Conservation (phyloP, 1,140 invertebrate species). For the Cyphomyrmex costatus region DNA sequence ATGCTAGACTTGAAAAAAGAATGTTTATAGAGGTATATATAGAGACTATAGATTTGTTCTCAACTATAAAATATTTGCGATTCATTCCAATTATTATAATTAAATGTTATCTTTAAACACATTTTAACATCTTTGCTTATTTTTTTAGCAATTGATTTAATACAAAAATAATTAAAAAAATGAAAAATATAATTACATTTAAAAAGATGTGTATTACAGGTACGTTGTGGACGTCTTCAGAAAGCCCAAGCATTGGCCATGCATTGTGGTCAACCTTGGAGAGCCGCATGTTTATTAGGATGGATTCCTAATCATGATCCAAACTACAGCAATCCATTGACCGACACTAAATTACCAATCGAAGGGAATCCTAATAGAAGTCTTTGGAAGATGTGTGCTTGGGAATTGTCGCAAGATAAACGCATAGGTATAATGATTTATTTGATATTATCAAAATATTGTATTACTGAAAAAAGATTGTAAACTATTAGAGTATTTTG, state of each 20-base stretch:
- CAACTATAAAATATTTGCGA: conserved; percentile 9
- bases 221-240: conserved; percentile 94
- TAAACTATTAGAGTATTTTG: neutral
- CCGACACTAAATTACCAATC: conserved; percentile 88
- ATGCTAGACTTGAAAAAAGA: conserved; percentile 90
- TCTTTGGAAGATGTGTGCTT: conserved; percentile 96
- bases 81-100: neutral
- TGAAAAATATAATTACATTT: neutral
- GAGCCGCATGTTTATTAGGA: conserved; percentile 95
- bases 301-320: conserved; percentile 95
- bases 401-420: conserved; percentile 90
- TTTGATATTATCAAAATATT: conserved; percentile 9
- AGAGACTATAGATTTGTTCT: conserved; percentile 6
- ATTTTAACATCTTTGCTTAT: no score
- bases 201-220: conserved; percentile 82
- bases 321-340: conserved; percentile 88
- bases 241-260: conserved; percentile 94
- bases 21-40: conserved; percentile 84
- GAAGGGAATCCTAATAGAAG: conserved; percentile 95
- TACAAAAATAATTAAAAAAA: neutral
- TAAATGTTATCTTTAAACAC: neutral
- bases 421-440: conserved; percentile 82
- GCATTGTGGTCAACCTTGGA: conserved; percentile 95
- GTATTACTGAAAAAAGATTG: neutral
- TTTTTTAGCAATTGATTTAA: no score